Conservation (phyloP, 2,797 vertebrate genomes). For the Trichosurus vulpecula region DNA sequence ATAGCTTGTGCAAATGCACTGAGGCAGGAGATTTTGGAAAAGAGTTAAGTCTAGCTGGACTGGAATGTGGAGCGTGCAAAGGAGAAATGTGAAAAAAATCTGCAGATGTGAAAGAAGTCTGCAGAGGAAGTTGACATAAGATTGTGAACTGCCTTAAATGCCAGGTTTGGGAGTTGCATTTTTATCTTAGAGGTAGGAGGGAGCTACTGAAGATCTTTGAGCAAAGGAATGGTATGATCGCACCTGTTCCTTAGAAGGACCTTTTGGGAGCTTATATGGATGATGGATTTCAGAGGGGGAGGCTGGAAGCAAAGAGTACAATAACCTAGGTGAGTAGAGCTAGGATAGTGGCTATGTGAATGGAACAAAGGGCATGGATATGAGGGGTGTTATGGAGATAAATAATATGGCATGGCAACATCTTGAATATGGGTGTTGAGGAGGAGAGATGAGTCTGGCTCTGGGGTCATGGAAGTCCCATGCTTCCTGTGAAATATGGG, state of each 20-base stretch:
- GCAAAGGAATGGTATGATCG: neutral
- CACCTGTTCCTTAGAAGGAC: neutral
- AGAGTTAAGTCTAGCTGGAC: neutral
- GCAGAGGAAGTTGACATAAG: neutral
- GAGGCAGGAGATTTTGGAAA: neutral
- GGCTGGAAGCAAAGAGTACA: neutral
- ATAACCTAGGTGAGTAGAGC: neutral
- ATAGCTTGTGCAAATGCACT: neutral
- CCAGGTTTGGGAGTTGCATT: neutral
- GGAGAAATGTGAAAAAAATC: neutral
- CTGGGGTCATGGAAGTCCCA: neutral
- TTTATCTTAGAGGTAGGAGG: neutral
- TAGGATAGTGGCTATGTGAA: neutral
- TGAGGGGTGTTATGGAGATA: neutral
- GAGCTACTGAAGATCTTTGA: neutral
- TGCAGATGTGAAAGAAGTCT: neutral
- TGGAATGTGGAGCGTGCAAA: neutral
- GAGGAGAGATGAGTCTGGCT: neutral
- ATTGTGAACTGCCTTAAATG: neutral
- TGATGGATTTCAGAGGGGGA: neutral
- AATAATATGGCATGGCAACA: neutral
- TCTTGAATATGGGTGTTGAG: neutral
- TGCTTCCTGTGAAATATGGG: neutral
- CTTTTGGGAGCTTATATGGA: neutral
- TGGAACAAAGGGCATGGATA: neutral